Percentiles rank a stretch among this genome's conserved stretches.
These are phyloP conservation scores for Salminus brasiliensis DNA, from an alignment of 2,113 vertebrate species.

Conservation along the genomic window DNA sequence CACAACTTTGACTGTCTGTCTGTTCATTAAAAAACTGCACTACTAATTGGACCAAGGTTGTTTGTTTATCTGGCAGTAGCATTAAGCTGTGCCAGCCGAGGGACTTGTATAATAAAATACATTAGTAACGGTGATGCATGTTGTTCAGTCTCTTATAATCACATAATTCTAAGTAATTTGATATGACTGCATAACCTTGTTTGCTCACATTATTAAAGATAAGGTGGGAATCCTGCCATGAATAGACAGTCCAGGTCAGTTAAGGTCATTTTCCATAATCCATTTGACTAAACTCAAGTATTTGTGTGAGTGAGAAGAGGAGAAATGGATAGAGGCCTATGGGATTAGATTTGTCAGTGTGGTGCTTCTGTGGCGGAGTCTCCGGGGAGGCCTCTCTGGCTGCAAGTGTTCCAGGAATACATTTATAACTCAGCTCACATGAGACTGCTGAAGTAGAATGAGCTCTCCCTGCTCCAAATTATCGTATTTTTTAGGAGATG, in stretches of 20 bases:
- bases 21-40: too few relatives aligned
- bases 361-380: not conserved
- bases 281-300: not conserved
- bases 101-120: not conserved
- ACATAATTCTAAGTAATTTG: not conserved
- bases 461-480: not conserved
- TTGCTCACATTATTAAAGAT: not conserved
- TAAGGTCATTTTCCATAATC: not conserved
- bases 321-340: not conserved
- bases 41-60: too few relatives aligned
- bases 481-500: not conserved
- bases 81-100: too few relatives aligned
- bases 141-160: not conserved
- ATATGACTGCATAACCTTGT: not conserved
- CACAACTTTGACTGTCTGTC: too few relatives aligned
- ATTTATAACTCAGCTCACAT: not conserved
- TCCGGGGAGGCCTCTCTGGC: not conserved
- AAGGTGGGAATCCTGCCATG: not conserved
- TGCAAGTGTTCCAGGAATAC: slow-evolving; percentile 4
- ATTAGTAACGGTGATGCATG: not conserved
- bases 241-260: not conserved
- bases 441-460: not conserved
- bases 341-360: not conserved
- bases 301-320: not conserved
- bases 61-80: too few relatives aligned